Base-by-base conservation (phyloP, 2,113 vertebrate genomes). In the Gallinago media region DNA sequence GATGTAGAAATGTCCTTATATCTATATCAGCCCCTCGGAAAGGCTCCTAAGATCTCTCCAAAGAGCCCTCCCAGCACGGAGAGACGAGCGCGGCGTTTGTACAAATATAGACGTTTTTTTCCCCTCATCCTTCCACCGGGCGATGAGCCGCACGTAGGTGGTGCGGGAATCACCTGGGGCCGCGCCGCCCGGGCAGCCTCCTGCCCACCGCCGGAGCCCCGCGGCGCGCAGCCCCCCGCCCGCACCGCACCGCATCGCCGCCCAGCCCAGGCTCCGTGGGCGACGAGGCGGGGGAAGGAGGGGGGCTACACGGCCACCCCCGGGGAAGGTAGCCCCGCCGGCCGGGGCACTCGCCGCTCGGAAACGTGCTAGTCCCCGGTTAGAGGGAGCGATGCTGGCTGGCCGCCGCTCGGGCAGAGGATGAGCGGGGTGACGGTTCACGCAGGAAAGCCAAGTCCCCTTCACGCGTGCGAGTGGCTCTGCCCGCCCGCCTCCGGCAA, bases 1-100 rank as follows among this genome's bases (percentile, higher is more conserved):
- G 97, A 99, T 99, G 98, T 98, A 99, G 99, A 99, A 99, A 99
- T 99, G 99, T 99, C 99, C 99, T 99, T 99, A 99, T 99, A 99
- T 99, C 99, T 99, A 98, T 99, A 99, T 99, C 99, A 98, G 98
- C 98, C 98, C 98, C 99, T 99, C 98, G 98, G 98, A 99, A 99
- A 98, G 98, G 98, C 98, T 98, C 98, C 96, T 96, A 90, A 94
- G 94, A 92, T 91, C 94, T 95, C 96, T 97, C 98, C 95, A 97
- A 98, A 99, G 98, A 99, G 98, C 97, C 98, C 98, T 96, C 97
- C 98, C 97, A 97, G 97, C 97, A 98, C 97, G 97, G 94, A 95
- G 96, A 97, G 97, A 88, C 97, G 83, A 95, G 93, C 13, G 58
- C 85, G 82, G 81, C 93, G 40, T 90, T 92, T 94, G 96, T 34